Conservation (phyloP, 2,113 vertebrate species). For the Dolichotis patagonum region DNA sequence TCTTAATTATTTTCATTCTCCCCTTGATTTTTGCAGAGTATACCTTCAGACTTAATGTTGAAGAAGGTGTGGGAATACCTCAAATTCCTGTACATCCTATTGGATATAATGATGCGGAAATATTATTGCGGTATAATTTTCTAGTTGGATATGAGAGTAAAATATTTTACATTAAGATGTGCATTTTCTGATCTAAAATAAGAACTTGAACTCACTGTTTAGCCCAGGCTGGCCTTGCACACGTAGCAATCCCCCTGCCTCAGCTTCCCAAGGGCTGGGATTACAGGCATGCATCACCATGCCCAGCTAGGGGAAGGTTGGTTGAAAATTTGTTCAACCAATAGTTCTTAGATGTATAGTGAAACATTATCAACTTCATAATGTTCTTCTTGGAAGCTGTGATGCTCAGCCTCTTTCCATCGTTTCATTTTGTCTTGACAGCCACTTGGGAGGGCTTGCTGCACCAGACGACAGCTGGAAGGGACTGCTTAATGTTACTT, state of each 20-base stretch:
- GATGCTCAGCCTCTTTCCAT: slow-evolving; percentile 17
- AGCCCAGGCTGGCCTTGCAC: background rate
- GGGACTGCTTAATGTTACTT: slow-evolving; percentile 92
- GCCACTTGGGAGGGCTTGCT: slow-evolving; percentile 91
- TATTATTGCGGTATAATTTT: slow-evolving; percentile 89
- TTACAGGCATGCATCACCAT: background rate
- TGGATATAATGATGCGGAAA: slow-evolving; percentile 93
- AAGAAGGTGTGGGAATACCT: slow-evolving; percentile 94
- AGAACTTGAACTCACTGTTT: background rate
- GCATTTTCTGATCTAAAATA: slow-evolving; percentile 36
- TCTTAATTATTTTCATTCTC: slow-evolving; percentile 30
- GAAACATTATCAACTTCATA: background rate
- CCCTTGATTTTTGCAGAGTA: slow-evolving; percentile 89
- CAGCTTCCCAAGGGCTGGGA: background rate
- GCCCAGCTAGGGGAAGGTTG: background rate
- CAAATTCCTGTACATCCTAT: slow-evolving; percentile 97
- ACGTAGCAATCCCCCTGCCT: background rate
- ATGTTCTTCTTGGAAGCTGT: slow-evolving; percentile 3
- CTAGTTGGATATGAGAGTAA: slow-evolving; percentile 49
- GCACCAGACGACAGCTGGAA: slow-evolving; percentile 93
- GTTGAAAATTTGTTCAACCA: background rate
- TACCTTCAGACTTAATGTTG: slow-evolving; percentile 88
- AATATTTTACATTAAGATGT: background rate
- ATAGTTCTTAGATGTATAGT: background rate
- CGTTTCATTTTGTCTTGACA: slow-evolving; percentile 79